Base-by-base conservation (phyloP, 2,797 vertebrate species). In the Huso huso region DNA sequence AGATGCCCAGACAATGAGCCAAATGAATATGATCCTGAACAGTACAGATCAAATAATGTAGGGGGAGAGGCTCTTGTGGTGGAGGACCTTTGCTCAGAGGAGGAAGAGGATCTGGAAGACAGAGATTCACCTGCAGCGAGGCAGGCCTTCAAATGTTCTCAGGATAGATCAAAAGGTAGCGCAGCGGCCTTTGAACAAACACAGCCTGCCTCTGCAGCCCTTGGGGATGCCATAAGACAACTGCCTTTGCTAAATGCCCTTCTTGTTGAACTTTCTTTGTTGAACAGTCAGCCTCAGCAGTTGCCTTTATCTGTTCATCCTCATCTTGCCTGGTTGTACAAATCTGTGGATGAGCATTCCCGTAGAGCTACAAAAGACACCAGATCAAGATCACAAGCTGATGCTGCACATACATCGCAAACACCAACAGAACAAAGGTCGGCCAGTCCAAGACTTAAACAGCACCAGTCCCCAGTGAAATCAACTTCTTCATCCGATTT, bases 231-330 rank as follows among this genome's bases (percentile, higher is more conserved):
- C 7, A 55, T 91, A 18, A 73, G 65, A 65, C 91, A 87, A 74
- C 75, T 97, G 70, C 95, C 95, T 0, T 79, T 98, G 0, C 79
- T 98, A 57, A 95, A 90, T 7, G 89, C 93, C 49, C 84, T 98
- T 74, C 75, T 96, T 15, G 75, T 88, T 0, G 95, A 98, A 72
- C 76, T 98, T 67, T 91, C 91, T 0, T 76, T 93, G 79, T 76
- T 97, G 23, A 83, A 76, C 48, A 71, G 75, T 48, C 81, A 71
- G 23, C 70, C 74, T 0, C 11, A 77, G 49, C 69, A 76, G 0
- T 66, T 78, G 6, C 76, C 86, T 2, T 15, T 80, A 61, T 72
- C 75, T 8, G 48, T 83, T 64, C 86, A 91, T 10, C 88, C 91
- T 0, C 78, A 84, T 61, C 76, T 86, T 8, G 80, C 87, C 10